Conservation (phyloP, 2,797 vertebrate genomes). For the Takifugu rubripes region DNA sequence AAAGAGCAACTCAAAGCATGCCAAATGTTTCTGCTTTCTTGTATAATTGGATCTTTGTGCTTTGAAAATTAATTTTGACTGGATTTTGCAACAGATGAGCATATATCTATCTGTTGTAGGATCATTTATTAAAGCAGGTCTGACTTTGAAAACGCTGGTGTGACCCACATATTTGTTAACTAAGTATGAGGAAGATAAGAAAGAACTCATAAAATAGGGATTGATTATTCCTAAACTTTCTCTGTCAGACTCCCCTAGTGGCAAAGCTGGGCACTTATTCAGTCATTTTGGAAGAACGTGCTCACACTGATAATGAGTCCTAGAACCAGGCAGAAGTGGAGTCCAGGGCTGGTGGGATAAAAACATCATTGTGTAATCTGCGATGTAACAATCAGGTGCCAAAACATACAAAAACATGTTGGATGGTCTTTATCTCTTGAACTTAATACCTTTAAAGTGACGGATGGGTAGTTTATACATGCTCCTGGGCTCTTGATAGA, state of each 20-base stretch:
- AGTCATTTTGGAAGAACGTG: too few relatives aligned
- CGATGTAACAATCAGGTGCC: neutral
- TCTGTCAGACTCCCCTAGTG: neutral
- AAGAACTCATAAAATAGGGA: too few relatives aligned
- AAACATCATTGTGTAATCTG: conserved; percentile 5
- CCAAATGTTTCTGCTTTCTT: too few relatives aligned
- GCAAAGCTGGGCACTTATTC: too few relatives aligned
- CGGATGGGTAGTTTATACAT: too few relatives aligned
- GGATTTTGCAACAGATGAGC: too few relatives aligned
- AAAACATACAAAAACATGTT: conserved; percentile 1
- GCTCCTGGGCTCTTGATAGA: neutral
- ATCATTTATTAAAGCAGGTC: too few relatives aligned
- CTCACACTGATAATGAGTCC: conserved; percentile 30
- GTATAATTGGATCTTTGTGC: neutral
- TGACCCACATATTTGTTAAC: too few relatives aligned
- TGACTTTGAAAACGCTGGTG: too few relatives aligned
- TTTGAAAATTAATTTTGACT: neutral
- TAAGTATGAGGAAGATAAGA: too few relatives aligned
- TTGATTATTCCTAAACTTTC: conserved; percentile 14
- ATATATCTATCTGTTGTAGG: too few relatives aligned
- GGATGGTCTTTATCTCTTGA: neutral
- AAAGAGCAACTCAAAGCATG: too few relatives aligned
- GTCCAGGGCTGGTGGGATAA: conserved; percentile 16
- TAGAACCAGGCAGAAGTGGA: conserved; percentile 11
- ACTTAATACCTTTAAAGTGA: neutral